phyloP scores from a whole-genome alignment of 2,113 vertebrate genomes.

The Cyprinodon brontotheroides region DNA sequence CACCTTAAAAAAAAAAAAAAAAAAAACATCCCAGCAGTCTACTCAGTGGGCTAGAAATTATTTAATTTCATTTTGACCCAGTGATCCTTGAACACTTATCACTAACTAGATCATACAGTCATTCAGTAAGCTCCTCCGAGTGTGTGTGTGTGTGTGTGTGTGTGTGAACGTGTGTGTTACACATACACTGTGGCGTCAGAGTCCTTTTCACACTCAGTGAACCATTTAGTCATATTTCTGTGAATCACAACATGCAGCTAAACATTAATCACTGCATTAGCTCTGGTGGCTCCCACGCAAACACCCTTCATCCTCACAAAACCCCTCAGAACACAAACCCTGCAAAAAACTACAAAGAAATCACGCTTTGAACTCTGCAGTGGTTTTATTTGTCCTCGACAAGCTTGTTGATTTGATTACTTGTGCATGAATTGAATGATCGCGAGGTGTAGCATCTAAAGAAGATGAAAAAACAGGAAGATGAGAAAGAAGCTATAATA shows the following conservation, averaged over 20 bases:
- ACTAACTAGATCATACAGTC: conserved; percentile 33
- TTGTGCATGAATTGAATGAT: conserved; percentile 41
- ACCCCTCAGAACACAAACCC: conserved; percentile 25
- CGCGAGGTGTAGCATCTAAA: background rate
- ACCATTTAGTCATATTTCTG: conserved; percentile 54
- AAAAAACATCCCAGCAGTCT: background rate
- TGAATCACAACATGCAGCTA: conserved; percentile 58
- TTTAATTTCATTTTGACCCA: conserved; percentile 26
- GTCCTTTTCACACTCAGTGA: conserved; percentile 53
- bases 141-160: conserved; percentile 11
- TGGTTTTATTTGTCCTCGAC: conserved; percentile 26
- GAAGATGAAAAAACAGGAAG: background rate
- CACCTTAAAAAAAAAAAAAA: background rate
- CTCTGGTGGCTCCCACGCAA: conserved; percentile 30
- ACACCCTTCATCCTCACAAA: conserved; percentile 24
- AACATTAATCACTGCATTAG: conserved; percentile 49
- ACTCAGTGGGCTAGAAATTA: conserved; percentile 28
- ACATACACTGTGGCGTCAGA: conserved; percentile 16
- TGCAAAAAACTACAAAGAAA: conserved; percentile 1
- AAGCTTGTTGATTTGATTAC: conserved; percentile 37
- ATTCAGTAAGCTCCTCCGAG: background rate
- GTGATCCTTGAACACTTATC: conserved; percentile 30
- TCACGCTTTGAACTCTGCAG: conserved; percentile 23
- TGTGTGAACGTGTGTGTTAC: conserved; percentile 15
- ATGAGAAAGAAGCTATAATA: background rate